Conservation (phyloP, 2,797 vertebrate species). For the Gymnodraco acuticeps region DNA sequence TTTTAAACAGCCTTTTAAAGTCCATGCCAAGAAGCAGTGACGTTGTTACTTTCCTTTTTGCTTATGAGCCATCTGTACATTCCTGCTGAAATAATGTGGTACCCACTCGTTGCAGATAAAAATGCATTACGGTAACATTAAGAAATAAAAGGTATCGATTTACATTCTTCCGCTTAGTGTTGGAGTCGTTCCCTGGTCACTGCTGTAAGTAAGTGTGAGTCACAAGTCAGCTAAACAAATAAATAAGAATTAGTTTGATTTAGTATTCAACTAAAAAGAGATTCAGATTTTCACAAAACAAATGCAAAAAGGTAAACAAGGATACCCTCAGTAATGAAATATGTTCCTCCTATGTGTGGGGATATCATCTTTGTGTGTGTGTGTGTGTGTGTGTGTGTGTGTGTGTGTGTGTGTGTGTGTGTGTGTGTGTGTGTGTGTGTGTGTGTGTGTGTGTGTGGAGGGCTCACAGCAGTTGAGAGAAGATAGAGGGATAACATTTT, state of each 20-base stretch:
- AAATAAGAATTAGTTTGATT: slow-evolving; percentile 35
- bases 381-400: slow-evolving; percentile 16
- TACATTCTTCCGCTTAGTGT: neutral
- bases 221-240: slow-evolving; percentile 34
- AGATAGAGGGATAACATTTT: slow-evolving; percentile 58
- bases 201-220: neutral
- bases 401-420: slow-evolving; percentile 16
- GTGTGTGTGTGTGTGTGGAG: slow-evolving; percentile 25
- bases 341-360: slow-evolving; percentile 13
- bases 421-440: slow-evolving; percentile 19
- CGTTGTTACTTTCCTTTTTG: slow-evolving; percentile 27
- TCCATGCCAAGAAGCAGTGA: slow-evolving; percentile 32
- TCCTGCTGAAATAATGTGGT: slow-evolving; percentile 19
- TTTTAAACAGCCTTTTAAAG: slow-evolving; percentile 12
- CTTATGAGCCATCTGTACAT: slow-evolving; percentile 60
- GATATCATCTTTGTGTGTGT: slow-evolving; percentile 38
- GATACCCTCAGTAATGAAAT: slow-evolving; percentile 32
- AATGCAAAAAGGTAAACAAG: slow-evolving; percentile 42
- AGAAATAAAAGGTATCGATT: neutral
- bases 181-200: slow-evolving; percentile 4
- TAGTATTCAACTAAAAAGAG: neutral
- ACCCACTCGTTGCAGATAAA: neutral
- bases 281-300: slow-evolving; percentile 2
- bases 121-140: neutral
- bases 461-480: slow-evolving; percentile 38